A percentile compares a stretch with the other conserved stretches of the same genome.
These are phyloP conservation scores for Castor canadensis DNA, from an alignment of 2,113 vertebrate species.

Conservation along the genomic window DNA sequence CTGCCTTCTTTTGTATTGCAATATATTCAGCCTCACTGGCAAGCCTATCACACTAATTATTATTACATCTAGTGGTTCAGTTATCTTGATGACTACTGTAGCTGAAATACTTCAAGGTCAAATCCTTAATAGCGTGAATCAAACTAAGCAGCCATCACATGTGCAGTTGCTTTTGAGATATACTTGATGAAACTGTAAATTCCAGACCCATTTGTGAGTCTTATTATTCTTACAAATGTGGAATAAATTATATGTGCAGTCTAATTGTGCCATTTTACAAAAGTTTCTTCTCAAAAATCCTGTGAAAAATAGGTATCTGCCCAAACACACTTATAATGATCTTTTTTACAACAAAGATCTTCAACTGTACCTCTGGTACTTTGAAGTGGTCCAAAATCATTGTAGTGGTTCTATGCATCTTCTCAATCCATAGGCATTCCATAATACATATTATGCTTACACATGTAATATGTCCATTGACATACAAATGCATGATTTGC, in stretches of 20 bases:
- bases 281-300: conserved; percentile 62
- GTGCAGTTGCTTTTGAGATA: conserved; percentile 36
- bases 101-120: conserved; percentile 81
- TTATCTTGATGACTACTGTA: conserved; percentile 78
- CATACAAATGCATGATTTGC: conserved; percentile 50
- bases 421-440: conserved; percentile 49
- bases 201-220: conserved; percentile 54
- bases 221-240: conserved; percentile 65
- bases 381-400: conserved; percentile 66
- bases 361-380: conserved; percentile 4
- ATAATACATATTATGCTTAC: conserved; percentile 71
- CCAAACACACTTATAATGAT: background rate
- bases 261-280: conserved; percentile 56
- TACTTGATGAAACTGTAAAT: background rate
- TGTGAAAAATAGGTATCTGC: conserved; percentile 10
- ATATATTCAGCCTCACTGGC: conserved; percentile 75
- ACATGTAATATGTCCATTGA: conserved; percentile 66
- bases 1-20: conserved; percentile 70
- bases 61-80: conserved; percentile 79
- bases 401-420: conserved; percentile 36
- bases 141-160: conserved; percentile 52
- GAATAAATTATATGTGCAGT: conserved; percentile 42
- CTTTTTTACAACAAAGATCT: background rate
- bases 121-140: conserved; percentile 74
- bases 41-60: conserved; percentile 82